phyloP scores from a whole-genome alignment of 2,888 invertebrate species.

The Ophioninae sp. region DNA sequence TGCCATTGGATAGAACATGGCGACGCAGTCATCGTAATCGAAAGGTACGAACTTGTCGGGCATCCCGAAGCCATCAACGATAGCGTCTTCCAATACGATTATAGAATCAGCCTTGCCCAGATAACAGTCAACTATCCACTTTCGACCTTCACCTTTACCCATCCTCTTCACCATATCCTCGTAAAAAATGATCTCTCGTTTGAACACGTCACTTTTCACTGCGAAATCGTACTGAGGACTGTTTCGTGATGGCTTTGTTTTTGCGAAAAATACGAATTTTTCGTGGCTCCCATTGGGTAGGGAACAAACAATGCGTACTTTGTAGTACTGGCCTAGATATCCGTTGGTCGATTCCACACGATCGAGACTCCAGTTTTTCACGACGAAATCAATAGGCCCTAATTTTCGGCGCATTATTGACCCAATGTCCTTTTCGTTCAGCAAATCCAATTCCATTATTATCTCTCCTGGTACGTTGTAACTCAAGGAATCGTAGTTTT shows the following conservation, averaged over 20 bases:
- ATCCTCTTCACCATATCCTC: constrained; percentile 59
- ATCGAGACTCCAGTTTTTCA: constrained; percentile 66
- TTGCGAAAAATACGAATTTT: constrained; percentile 68
- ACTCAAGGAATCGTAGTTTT: not conserved
- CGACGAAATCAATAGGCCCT: constrained; percentile 54
- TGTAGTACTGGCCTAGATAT: constrained; percentile 68
- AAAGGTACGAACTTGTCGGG: constrained; percentile 68
- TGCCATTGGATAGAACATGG: constrained; percentile 67
- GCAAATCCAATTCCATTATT: constrained; percentile 11
- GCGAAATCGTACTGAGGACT: constrained; percentile 65
- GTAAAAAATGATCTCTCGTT: constrained; percentile 68
- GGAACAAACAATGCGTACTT: constrained; percentile 58
- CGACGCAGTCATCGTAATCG: constrained; percentile 70
- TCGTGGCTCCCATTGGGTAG: constrained; percentile 23
- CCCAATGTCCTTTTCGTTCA: constrained; percentile 64
- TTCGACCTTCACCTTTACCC: constrained; percentile 55
- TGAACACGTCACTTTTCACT: constrained; percentile 51
- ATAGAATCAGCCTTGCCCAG: constrained; percentile 64
- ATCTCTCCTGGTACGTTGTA: not conserved
- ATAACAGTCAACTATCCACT: constrained; percentile 69
- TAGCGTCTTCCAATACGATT: constrained; percentile 72
- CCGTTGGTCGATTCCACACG: constrained; percentile 61
- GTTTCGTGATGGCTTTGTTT: constrained; percentile 62
- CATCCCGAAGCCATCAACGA: constrained; percentile 65
- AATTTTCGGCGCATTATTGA: constrained; percentile 65